Conservation (phyloP, 1,140 invertebrate genomes). For the Condylostylus longicornis region DNA sequence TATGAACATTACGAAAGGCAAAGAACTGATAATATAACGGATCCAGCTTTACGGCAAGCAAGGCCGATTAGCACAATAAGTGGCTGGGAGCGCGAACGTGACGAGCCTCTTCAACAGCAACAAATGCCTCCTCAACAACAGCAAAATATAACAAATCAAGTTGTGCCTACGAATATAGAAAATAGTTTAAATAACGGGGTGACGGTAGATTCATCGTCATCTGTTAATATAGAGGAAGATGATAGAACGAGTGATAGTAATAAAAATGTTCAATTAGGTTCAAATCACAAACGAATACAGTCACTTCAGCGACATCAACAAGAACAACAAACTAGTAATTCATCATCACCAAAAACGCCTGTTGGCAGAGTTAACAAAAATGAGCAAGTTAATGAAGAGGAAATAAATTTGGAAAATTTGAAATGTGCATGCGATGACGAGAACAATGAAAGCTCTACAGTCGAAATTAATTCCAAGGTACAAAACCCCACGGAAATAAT, state of each 20-base stretch:
- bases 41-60: slow-evolving; percentile 79
- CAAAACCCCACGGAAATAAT: background rate
- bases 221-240: slow-evolving; percentile 5
- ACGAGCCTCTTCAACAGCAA: slow-evolving; percentile 29
- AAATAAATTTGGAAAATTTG: slow-evolving; percentile 4
- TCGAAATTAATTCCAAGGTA: background rate
- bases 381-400: slow-evolving; percentile 1
- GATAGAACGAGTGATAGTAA: background rate
- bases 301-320: slow-evolving; percentile 3
- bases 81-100: slow-evolving; percentile 66
- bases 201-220: background rate
- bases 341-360: slow-evolving; percentile 25
- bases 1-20: slow-evolving; percentile 93
- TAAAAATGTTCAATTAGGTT: slow-evolving; percentile 5
- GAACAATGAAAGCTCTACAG: background rate
- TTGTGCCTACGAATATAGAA: background rate
- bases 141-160: slow-evolving; percentile 5
- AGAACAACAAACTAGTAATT: background rate
- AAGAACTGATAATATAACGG: slow-evolving; percentile 83
- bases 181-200: background rate
- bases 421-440: slow-evolving; percentile 6
- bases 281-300: slow-evolving; percentile 4
- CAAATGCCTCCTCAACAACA: slow-evolving; percentile 17
- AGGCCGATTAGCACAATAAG: slow-evolving; percentile 91
- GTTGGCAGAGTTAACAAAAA: slow-evolving; percentile 1